phyloP scores from a whole-genome alignment of 1,140 invertebrate species.

The Drosophila parvula region DNA sequence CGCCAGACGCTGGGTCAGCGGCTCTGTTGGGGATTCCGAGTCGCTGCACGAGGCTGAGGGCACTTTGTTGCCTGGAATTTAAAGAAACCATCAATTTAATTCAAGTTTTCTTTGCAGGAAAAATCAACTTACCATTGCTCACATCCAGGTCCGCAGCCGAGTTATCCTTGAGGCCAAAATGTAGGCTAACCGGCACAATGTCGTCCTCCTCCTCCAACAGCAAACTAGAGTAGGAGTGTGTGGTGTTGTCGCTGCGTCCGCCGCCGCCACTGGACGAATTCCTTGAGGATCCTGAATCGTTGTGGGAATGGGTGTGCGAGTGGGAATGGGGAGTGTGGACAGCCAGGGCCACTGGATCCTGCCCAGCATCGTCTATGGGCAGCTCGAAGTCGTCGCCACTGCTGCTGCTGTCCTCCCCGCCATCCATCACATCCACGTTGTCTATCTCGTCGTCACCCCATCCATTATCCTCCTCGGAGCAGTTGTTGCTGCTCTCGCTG shows the following conservation, averaged over 20 bases:
- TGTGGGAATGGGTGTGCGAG: conserved; percentile 59
- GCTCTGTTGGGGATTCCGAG: conserved; percentile 87
- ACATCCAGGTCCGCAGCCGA: conserved; percentile 70
- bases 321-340: conserved; percentile 48
- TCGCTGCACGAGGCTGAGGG: conserved; percentile 85
- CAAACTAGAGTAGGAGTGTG: conserved; percentile 81
- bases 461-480: conserved; percentile 65
- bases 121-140: conserved; percentile 62
- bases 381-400: conserved; percentile 74
- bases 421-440: conserved; percentile 65
- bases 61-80: conserved; percentile 78
- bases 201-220: conserved; percentile 83
- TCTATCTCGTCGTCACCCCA: conserved; percentile 63
- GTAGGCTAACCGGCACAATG: conserved; percentile 70
- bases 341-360: conserved; percentile 52
- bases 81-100: not conserved
- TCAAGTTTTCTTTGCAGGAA: not conserved
- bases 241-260: conserved; percentile 80
- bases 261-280: conserved; percentile 78
- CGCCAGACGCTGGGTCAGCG: conserved; percentile 85
- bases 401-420: conserved; percentile 71
- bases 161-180: conserved; percentile 58
- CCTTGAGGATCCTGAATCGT: conserved; percentile 76
- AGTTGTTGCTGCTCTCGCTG: conserved; percentile 62
- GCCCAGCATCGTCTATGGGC: conserved; percentile 71